These are phyloP conservation scores for Microcaecilia unicolor DNA, from an alignment of 2,797 vertebrate genomes.

Conservation along the genomic window DNA sequence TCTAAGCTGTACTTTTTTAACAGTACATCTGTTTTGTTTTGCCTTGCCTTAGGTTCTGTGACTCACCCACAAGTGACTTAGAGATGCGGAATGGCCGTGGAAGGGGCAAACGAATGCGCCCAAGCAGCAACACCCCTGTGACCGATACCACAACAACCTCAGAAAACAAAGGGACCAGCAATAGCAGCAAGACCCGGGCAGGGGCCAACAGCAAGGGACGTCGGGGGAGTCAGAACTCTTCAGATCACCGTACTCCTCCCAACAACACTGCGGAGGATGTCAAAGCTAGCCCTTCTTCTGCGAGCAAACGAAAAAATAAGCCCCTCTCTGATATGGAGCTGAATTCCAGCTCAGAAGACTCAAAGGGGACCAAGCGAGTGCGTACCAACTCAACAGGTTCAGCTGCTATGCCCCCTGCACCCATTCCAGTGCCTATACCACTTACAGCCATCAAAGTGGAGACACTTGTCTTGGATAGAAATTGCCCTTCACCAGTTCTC, in stretches of 20 bases:
- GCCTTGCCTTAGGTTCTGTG: slow-evolving; percentile 80
- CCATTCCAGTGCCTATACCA: slow-evolving; percentile 54
- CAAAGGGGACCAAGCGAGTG: slow-evolving; percentile 95
- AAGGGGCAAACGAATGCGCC: slow-evolving; percentile 89
- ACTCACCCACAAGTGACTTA: slow-evolving; percentile 95
- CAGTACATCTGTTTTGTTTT: no score
- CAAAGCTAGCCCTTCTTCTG: slow-evolving; percentile 88
- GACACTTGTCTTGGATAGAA: slow-evolving; percentile 74
- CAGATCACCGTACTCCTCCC: slow-evolving; percentile 84
- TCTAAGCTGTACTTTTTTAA: no score
- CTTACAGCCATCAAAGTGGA: slow-evolving; percentile 62
- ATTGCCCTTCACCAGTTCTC: slow-evolving; percentile 86
- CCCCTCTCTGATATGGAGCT: slow-evolving; percentile 94
- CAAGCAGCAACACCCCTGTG: slow-evolving; percentile 88
- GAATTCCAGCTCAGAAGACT: slow-evolving; percentile 97
- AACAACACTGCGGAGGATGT: slow-evolving; percentile 78
- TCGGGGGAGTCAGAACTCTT: slow-evolving; percentile 91
- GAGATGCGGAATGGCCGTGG: slow-evolving; percentile 97
- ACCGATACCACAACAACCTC: slow-evolving; percentile 77
- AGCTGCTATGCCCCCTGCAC: slow-evolving; percentile 40
- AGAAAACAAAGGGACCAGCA: slow-evolving; percentile 71
- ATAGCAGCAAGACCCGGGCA: slow-evolving; percentile 85
- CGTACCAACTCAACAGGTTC: slow-evolving; percentile 88
- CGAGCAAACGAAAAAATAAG: slow-evolving; percentile 89
- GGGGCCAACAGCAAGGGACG: slow-evolving; percentile 92